Base-by-base conservation (phyloP, 2,888 invertebrate genomes). In the Tiliacea aurago region DNA sequence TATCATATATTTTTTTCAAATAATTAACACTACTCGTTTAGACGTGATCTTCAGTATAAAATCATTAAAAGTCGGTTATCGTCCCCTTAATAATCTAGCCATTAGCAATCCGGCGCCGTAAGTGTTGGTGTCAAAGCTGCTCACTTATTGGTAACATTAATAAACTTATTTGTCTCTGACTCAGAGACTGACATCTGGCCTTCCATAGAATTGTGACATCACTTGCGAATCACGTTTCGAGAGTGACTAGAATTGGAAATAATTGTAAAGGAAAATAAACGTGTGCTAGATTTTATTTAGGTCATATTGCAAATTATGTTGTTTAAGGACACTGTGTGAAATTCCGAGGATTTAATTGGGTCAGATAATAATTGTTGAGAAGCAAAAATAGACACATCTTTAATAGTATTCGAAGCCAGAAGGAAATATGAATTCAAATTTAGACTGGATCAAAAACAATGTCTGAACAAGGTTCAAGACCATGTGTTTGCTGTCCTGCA, bases 151-250 rank as follows among this genome's bases (percentile, higher is more conserved):
- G 82, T 76, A 80, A 80, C 83, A 74, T 77, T 86, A 80, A 75
- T 82, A 77, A 77, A 73, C 80, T 89, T 87, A 88, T 88, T 86
- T 74, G 74, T 78, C 75, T 74, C 87, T 93, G 92, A 93, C 73
- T 91, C 91, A 89, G 76, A 33, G 18, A 4, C 76, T 82, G 67
- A 87, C 92, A 93, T 91, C 90, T 93, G 93, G 83, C 83, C 88
- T 92, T 92, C 90, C 76, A 80, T 75, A 87, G 87, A 92, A 91
- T 62, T 84, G 87, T 91, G 89, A 87, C 85, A 87, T 93, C 92
- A 92, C 86, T 81, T 81, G 84, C 84, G 78, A 64, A 78, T 78
- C 77, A 75, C 79, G 80, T 78, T 76, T 66, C 20, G 66, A 53
- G 28, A 66, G 70, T 81, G 84, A 80, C 76, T 80, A 64, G 82